Evolutionary conservation across 2,888 invertebrate species (phyloP), one percentile per base, ranked within the genome.

Genomic region (Leucophenga montana): DNA sequence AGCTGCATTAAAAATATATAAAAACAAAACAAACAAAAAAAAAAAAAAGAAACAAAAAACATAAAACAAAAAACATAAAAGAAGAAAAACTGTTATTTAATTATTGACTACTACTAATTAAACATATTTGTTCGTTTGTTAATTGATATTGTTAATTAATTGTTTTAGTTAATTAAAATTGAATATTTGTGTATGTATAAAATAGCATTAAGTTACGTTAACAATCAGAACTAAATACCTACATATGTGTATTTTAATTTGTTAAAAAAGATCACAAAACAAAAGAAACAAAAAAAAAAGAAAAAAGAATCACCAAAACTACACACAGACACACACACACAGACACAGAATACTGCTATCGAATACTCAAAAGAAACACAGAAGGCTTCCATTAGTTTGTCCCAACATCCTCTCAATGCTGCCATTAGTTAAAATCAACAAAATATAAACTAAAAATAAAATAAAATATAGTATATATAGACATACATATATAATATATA

Each of bases 351-450:
- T 50, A 54, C 39, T 39, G 39, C 39, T 39, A 39, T 5, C 11
- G 11, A 39, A 39, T 39, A 39, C 39, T 39, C 39, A 8, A 39
- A 39, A 5, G 39, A 39, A 39, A 39, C 39, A 39, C 39, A 11
- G 54, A 22, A 20, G 54, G 44, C 61, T 61, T 61, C 61, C 61
- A 61, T 39, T 61, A 61, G 20, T 44, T 39, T 44, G 39, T 61
- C 44, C 22, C 18, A 20, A 54, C 22, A 54, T 13, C 44, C 13
- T 16, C 20, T n/a, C 27, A 57, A 57, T 57, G 57, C 61, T 61
- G 61, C 61, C 61, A 61, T 61, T 61, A 57, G 44, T 61, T 39
- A 61, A 61, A 61, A 27, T 39, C 33, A 61, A 18, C 39, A 39
- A 61, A 54, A 61, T 18, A 61, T 61, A 61, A 39, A 61, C 16